Evolutionary conservation across 2,113 vertebrate species (phyloP).

Genomic region (Pagrus major): DNA sequence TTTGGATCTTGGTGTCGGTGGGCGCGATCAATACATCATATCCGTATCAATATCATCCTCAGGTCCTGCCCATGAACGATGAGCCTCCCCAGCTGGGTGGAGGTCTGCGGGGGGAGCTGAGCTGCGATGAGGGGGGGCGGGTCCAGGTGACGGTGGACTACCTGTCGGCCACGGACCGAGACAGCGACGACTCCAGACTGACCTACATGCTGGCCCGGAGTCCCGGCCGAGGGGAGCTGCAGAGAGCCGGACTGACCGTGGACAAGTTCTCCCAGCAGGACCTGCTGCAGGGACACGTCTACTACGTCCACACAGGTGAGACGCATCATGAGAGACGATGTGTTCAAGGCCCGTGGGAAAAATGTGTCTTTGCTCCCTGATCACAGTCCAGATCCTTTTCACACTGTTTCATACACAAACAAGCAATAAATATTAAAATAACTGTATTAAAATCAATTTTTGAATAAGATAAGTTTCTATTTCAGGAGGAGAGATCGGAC

Average conservation of each 20-base stretch:
- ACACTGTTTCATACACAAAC: too few species aligned
- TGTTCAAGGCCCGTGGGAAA: neutral
- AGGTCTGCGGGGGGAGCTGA: constrained; percentile 70
- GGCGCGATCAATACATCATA: too few species aligned
- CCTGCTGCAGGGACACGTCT: constrained; percentile 79
- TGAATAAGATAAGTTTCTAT: too few species aligned
- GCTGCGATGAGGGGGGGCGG: constrained; percentile 69
- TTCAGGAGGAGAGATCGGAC: constrained; percentile 84
- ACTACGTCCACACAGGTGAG: constrained; percentile 80
- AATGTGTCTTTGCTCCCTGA: neutral
- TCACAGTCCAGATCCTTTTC: too few species aligned
- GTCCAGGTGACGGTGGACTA: constrained; percentile 78
- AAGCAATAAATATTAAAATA: too few species aligned
- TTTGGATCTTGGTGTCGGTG: too few species aligned
- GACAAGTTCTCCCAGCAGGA: constrained; percentile 84
- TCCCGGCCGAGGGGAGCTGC: constrained; percentile 70
- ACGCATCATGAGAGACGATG: neutral
- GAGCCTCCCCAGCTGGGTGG: constrained; percentile 75
- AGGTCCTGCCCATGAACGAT: constrained; percentile 78
- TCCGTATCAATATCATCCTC: too few species aligned
- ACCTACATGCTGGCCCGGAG: constrained; percentile 75
- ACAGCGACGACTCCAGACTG: constrained; percentile 78
- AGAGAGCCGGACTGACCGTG: constrained; percentile 67
- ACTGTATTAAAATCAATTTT: too few species aligned
- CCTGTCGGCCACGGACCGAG: constrained; percentile 79